phyloP scores from a whole-genome alignment of 2,888 invertebrate species.

The Exocentrus adspersus region DNA sequence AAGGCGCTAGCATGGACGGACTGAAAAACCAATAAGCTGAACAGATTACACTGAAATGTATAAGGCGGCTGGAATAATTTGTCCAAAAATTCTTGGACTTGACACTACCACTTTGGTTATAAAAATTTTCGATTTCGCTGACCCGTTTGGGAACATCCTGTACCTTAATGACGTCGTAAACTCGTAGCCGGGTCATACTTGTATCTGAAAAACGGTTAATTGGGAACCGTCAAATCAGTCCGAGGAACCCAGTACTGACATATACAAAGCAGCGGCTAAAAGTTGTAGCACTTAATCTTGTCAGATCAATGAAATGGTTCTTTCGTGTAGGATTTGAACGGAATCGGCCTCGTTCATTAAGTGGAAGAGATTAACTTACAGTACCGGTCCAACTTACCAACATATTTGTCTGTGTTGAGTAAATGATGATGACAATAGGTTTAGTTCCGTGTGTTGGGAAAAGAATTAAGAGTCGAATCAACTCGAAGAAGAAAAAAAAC shows the following conservation, averaged over 20 bases:
- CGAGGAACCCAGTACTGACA: neutral
- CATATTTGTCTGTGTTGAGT: no score
- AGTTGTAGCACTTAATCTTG: neutral
- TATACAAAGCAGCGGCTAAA: neutral
- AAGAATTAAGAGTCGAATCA: no score
- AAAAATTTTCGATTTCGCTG: no score
- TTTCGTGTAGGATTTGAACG: neutral
- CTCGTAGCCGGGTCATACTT: no score
- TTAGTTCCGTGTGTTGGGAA: no score
- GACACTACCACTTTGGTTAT: no score
- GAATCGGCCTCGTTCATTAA: neutral
- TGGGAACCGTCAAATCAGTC: neutral
- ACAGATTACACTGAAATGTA: no score
- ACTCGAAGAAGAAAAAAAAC: no score
- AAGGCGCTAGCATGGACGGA: slow-evolving; percentile 1
- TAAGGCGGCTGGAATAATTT: neutral
- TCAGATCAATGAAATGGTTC: slow-evolving; percentile 7
- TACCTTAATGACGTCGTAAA: no score
- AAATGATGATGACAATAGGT: no score
- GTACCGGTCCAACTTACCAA: neutral
- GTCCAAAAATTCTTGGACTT: no score
- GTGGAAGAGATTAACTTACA: neutral
- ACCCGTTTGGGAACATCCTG: no score
- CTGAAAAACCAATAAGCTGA: slow-evolving; percentile 6
- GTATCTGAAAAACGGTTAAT: slow-evolving; percentile 9